A percentile compares a stretch with the other conserved stretches of the same genome.
Conservation (phyloP, 2,113 vertebrate genomes). For the Saguinus midas region DNA sequence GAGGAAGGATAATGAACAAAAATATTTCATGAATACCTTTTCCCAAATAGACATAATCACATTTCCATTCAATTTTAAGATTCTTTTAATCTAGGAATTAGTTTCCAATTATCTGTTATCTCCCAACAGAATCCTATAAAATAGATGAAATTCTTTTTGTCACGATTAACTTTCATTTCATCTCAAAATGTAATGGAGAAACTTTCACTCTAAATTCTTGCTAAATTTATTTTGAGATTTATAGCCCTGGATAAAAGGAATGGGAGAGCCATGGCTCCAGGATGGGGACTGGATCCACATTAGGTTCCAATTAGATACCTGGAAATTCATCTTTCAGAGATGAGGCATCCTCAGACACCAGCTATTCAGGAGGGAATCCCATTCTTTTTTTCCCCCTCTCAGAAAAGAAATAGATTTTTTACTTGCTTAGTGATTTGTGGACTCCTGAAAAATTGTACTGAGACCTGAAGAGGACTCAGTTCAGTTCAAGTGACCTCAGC, state of each 20-base stretch:
- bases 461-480: neutral
- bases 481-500: constrained; percentile 4
- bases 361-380: neutral
- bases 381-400: neutral
- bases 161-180: constrained; percentile 51
- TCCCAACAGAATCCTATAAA: constrained; percentile 54
- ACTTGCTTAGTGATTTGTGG: constrained; percentile 49
- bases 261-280: neutral
- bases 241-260: neutral
- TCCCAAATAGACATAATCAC: constrained; percentile 49
- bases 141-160: constrained; percentile 52
- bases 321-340: constrained; percentile 28
- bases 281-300: neutral
- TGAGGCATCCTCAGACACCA: neutral
- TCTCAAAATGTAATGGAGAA: constrained; percentile 38
- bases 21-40: constrained; percentile 59
- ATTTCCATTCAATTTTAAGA: constrained; percentile 43
- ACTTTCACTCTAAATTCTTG: constrained; percentile 24
- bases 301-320: constrained; percentile 51
- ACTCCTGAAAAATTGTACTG: neutral
- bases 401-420: constrained; percentile 39
- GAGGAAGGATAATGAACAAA: constrained; percentile 49
- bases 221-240: constrained; percentile 39
- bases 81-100: constrained; percentile 46
- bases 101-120: constrained; percentile 43